phyloP scores from a whole-genome alignment of 2,113 vertebrate species.

The Menura novaehollandiae region DNA sequence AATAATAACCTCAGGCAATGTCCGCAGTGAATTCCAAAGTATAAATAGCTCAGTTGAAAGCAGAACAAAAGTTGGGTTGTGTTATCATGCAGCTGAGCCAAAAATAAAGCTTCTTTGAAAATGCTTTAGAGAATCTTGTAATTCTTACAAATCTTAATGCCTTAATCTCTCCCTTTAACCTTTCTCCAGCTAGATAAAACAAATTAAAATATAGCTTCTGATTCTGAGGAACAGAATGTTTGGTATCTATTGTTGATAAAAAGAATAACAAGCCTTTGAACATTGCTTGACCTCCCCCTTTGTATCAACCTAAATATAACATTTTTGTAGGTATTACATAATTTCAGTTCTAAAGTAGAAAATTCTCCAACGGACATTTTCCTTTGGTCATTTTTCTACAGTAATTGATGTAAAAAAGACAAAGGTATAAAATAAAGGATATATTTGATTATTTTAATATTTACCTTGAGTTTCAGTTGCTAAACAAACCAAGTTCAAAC shows the following conservation, averaged over 20 bases:
- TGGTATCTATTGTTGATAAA: not conserved
- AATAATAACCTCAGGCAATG: conserved; percentile 6
- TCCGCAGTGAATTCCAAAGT: not conserved
- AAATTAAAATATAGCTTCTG: conserved; percentile 51
- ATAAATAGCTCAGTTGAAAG: conserved; percentile 48
- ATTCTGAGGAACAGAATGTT: conserved; percentile 1
- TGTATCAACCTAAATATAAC: not conserved
- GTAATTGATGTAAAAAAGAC: not conserved
- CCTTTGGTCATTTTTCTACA: not conserved
- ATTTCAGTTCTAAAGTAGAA: not conserved
- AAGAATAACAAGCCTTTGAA: conserved; percentile 12
- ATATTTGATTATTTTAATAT: not conserved
- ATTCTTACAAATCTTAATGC: conserved; percentile 43
- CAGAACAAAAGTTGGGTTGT: conserved; percentile 18
- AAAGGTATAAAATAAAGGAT: not conserved
- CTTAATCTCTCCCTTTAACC: conserved; percentile 55
- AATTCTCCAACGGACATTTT: not conserved
- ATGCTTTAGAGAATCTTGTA: not conserved
- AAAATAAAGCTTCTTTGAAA: conserved; percentile 52
- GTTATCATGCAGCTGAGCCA: not conserved
- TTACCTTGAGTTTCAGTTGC: not conserved
- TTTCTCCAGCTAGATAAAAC: conserved; percentile 40
- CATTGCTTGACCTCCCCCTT: not conserved
- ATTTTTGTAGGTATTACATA: not conserved
- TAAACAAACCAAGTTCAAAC: not conserved